A percentile compares a stretch with the other conserved stretches of the same genome.
Conservation (phyloP, 2,113 vertebrate genomes). For the Aspidoscelis tigris region DNA sequence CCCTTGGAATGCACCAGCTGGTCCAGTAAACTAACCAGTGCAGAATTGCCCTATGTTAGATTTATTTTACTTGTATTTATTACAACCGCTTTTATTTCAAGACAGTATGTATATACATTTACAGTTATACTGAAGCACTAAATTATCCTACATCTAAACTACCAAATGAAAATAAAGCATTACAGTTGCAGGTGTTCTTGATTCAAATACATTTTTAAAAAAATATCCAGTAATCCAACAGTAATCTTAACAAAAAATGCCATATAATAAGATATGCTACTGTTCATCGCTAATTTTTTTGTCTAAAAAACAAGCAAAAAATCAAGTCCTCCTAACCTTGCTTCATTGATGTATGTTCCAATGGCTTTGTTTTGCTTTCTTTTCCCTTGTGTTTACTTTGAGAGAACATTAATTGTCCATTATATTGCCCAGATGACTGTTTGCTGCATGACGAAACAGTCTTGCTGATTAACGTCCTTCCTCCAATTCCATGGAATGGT, state of each 20-base stretch:
- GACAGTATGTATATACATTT: background rate
- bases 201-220: slow-evolving; percentile 4
- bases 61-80: no score
- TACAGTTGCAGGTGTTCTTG: background rate
- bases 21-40: no score
- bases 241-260: background rate
- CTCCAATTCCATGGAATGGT: background rate
- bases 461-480: slow-evolving; percentile 10
- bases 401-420: slow-evolving; percentile 20
- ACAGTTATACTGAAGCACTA: background rate
- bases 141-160: slow-evolving; percentile 26
- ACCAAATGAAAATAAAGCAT: background rate
- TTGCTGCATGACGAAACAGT: slow-evolving; percentile 36
- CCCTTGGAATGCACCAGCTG: no score
- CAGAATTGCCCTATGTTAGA: no score
- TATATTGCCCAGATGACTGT: background rate
- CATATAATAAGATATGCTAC: background rate
- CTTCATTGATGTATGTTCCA: slow-evolving; percentile 22
- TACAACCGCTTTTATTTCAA: no score
- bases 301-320: slow-evolving; percentile 9
- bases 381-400: slow-evolving; percentile 1
- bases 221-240: background rate
- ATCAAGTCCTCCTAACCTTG: background rate
- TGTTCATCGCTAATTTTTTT: slow-evolving; percentile 27
- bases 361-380: background rate